Evolutionary conservation across 2,113 vertebrate species (phyloP).

Genomic region (Grammatotria lemairii): DNA sequence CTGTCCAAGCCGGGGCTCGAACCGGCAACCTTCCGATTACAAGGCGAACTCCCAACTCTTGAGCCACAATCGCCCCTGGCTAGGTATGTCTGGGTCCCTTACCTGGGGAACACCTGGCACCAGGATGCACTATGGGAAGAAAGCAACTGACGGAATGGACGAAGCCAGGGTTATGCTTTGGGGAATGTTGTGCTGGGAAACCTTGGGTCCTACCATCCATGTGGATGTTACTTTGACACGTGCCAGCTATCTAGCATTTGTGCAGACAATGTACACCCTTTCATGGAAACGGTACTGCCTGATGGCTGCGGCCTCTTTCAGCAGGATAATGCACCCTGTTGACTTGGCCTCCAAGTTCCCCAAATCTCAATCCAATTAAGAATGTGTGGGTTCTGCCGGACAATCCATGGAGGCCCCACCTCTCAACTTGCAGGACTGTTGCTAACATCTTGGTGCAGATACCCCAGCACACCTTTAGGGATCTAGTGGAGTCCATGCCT

Average conservation of each 20-base stretch:
- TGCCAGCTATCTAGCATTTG: accelerated
- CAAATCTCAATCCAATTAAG: not conserved
- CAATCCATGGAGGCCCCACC: not conserved
- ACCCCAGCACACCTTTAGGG: not conserved
- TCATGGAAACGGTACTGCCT: not conserved
- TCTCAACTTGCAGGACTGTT: not conserved
- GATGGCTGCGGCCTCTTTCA: not conserved
- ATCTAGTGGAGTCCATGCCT: accelerated
- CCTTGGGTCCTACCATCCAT: too few relatives aligned
- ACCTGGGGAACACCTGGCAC: too few relatives aligned
- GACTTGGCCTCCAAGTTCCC: not conserved
- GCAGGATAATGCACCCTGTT: not conserved
- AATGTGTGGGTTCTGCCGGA: not conserved
- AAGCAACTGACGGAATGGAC: too few relatives aligned
- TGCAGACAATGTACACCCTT: not conserved
- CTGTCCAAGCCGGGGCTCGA: too few relatives aligned
- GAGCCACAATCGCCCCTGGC: too few relatives aligned
- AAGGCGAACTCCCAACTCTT: too few relatives aligned
- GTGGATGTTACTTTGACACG: not conserved
- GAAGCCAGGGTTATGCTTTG: too few relatives aligned
- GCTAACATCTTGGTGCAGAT: not conserved
- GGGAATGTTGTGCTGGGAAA: too few relatives aligned
- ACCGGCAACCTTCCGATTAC: too few relatives aligned
- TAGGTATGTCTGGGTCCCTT: too few relatives aligned
- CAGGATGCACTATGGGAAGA: too few relatives aligned